These are phyloP conservation scores for Tenebrosternarchus preto DNA, from an alignment of 2,113 vertebrate genomes.

Conservation along the genomic window DNA sequence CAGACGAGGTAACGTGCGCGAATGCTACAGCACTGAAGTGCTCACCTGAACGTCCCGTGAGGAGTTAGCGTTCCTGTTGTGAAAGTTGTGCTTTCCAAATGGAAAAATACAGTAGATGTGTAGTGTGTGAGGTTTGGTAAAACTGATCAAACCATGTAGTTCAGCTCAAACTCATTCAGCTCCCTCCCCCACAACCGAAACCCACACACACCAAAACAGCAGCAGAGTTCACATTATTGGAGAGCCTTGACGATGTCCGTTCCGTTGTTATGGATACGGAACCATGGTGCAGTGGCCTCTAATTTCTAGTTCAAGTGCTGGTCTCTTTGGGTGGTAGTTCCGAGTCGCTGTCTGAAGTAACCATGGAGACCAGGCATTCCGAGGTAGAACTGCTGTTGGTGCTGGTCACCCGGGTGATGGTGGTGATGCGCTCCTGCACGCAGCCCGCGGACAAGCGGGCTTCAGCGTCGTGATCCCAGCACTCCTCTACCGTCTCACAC, in stretches of 20 bases:
- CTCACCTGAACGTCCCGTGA: conserved; percentile 42
- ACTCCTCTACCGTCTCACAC: conserved; percentile 96
- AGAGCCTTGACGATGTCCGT: conserved; percentile 6
- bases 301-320: conserved; percentile 77
- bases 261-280: neutral
- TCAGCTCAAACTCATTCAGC: neutral
- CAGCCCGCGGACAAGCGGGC: conserved; percentile 93
- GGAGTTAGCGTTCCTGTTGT: neutral
- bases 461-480: conserved; percentile 98
- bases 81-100: conserved; percentile 20
- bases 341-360: conserved; percentile 94
- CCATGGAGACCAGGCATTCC: conserved; percentile 93
- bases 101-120: conserved; percentile 26
- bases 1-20: conserved; percentile 51
- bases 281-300: neutral
- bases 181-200: no score
- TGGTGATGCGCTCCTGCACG: conserved; percentile 92
- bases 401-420: conserved; percentile 89
- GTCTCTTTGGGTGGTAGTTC: conserved; percentile 99
- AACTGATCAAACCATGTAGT: conserved; percentile 12
- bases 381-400: conserved; percentile 86
- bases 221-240: conserved; percentile 48
- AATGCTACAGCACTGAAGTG: conserved; percentile 33
- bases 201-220: conserved; percentile 17
- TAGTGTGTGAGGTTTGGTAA: conserved; percentile 25